Conservation (phyloP, 2,888 invertebrate genomes). For the Acleris sparsana region DNA sequence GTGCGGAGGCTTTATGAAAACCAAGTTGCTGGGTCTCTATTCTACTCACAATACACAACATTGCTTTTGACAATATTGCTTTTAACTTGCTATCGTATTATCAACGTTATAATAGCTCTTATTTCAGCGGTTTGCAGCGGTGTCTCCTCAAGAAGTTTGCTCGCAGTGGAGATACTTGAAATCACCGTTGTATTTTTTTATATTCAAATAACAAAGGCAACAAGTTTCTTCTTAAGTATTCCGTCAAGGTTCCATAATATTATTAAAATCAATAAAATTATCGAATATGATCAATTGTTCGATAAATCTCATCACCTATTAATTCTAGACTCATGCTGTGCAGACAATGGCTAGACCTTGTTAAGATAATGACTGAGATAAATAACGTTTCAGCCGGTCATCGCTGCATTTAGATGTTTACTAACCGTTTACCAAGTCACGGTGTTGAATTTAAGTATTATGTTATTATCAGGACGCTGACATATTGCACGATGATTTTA, state of each 20-base stretch:
- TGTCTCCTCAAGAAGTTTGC: too few relatives aligned
- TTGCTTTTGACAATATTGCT: too few relatives aligned
- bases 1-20: too few relatives aligned
- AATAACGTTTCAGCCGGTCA: constrained; percentile 8
- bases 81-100: too few relatives aligned
- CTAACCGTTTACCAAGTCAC: neutral
- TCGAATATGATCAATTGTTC: neutral
- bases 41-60: too few relatives aligned
- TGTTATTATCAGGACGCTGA: neutral
- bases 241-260: neutral
- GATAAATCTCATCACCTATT: constrained; percentile 4
- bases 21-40: too few relatives aligned
- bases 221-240: neutral
- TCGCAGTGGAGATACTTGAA: too few relatives aligned
- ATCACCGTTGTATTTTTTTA: too few relatives aligned
- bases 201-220: too few relatives aligned
- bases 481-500: too few relatives aligned
- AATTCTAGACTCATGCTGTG: constrained; percentile 1
- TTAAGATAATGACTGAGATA: constrained; percentile 10
- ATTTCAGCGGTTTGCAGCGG: too few relatives aligned
- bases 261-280: constrained; percentile 1
- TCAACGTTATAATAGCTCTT: too few relatives aligned
- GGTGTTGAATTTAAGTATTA: neutral
- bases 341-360: constrained; percentile 11
- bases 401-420: constrained; percentile 14